Percentiles rank a stretch among this genome's conserved stretches.
Conservation (phyloP, 2,113 vertebrate species). For the Myotis davidii region DNA sequence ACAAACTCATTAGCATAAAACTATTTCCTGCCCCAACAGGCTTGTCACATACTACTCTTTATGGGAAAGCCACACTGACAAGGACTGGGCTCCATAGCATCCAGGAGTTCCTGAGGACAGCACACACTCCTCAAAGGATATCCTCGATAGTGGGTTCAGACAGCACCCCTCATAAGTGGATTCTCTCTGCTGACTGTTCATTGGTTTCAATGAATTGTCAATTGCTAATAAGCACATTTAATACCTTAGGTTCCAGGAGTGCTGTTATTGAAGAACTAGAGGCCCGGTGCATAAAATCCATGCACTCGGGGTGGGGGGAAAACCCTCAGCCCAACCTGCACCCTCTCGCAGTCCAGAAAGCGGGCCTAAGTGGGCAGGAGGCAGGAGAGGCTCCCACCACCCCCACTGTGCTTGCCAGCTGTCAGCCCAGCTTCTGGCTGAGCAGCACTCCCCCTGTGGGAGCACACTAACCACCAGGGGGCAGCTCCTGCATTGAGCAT, state of each 20-base stretch:
- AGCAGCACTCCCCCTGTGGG: too few relatives aligned
- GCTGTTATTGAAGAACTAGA: background rate
- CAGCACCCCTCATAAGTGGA: background rate
- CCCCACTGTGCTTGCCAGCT: too few relatives aligned
- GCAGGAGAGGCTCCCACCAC: too few relatives aligned
- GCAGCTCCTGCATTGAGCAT: too few relatives aligned
- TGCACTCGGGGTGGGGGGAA: too few relatives aligned
- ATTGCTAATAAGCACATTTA: background rate
- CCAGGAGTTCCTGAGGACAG: background rate
- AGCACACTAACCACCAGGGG: too few relatives aligned
- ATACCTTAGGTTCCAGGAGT: background rate
- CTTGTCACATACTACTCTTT: conserved; percentile 73
- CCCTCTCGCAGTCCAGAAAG: too few relatives aligned
- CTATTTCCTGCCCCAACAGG: conserved; percentile 78
- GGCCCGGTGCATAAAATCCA: too few relatives aligned
- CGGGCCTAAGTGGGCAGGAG: too few relatives aligned
- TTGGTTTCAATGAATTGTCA: background rate
- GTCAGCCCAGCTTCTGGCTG: too few relatives aligned
- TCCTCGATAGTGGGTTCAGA: background rate
- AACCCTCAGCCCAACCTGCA: too few relatives aligned
- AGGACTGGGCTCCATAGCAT: background rate
- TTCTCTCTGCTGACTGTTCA: background rate
- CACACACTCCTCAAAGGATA: background rate
- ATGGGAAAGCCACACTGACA: conserved; percentile 41
- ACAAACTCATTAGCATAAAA: conserved; percentile 79